Conservation (phyloP, 2,888 invertebrate genomes). For the Carterocephalus palaemon region DNA sequence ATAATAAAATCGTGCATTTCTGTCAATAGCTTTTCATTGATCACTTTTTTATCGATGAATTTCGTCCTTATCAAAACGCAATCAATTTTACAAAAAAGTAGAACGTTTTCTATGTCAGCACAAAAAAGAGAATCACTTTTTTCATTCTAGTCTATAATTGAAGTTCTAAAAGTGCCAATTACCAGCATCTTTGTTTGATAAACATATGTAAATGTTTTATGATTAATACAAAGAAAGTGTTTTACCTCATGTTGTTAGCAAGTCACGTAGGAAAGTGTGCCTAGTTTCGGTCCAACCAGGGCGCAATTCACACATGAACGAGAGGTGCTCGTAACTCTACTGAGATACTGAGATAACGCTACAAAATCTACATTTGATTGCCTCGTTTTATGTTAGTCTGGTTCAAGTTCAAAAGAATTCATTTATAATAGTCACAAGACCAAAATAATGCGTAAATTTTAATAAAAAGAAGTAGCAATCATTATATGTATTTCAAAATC, state of each 20-base stretch:
- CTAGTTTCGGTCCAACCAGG: constrained; percentile 44
- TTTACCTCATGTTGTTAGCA: constrained; percentile 13
- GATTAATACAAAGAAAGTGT: constrained; percentile 24
- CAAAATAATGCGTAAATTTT: too few species aligned
- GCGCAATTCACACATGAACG: constrained; percentile 44
- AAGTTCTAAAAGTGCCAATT: constrained; percentile 1
- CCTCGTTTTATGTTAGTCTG: not conserved
- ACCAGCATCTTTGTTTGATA: constrained; percentile 9
- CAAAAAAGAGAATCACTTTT: too few species aligned
- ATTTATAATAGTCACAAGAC: too few species aligned
- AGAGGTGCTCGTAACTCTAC: constrained; percentile 29
- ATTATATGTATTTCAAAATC: too few species aligned
- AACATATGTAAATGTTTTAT: constrained; percentile 12
- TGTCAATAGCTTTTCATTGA: too few species aligned
- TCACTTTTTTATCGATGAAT: too few species aligned
- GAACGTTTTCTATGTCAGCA: too few species aligned
- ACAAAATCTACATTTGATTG: constrained; percentile 4
- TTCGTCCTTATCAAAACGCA: too few species aligned
- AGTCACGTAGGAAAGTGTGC: constrained; percentile 44
- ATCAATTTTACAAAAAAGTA: too few species aligned
- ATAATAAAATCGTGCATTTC: too few species aligned
- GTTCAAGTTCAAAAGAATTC: constrained; percentile 11
- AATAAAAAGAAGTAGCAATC: too few species aligned
- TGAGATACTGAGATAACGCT: constrained; percentile 6
- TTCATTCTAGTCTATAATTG: not conserved